Percentiles rank a stretch among this genome's conserved stretches.
These are phyloP conservation scores for Microtus obscurus DNA, from an alignment of 2,797 vertebrate species.

Conservation along the genomic window DNA sequence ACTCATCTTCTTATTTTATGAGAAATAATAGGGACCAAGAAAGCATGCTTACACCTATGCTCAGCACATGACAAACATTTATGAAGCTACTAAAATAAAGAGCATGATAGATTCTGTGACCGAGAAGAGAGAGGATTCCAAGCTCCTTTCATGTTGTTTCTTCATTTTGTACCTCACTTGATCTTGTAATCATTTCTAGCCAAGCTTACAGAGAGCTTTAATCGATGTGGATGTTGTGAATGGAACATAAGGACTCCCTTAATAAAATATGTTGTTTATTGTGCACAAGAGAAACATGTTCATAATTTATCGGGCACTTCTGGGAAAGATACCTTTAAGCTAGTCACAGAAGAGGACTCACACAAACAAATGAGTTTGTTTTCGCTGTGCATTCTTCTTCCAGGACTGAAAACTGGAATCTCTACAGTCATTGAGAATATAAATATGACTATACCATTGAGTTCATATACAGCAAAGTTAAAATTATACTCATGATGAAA, in stretches of 20 bases:
- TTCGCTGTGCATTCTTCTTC: constrained; percentile 41
- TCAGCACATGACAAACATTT: not conserved
- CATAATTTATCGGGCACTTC: constrained; percentile 83
- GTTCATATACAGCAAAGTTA: not conserved
- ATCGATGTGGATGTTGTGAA: constrained; percentile 71
- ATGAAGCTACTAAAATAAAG: not conserved
- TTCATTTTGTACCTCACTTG: constrained; percentile 39
- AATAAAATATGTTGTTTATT: constrained; percentile 85
- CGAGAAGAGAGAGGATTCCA: not conserved
- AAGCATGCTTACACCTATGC: not conserved
- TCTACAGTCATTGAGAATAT: constrained; percentile 60
- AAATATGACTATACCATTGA: constrained; percentile 44
- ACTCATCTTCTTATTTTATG: constrained; percentile 35
- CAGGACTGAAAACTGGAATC: constrained; percentile 23
- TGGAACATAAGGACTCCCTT: constrained; percentile 77
- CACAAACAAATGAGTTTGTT: constrained; percentile 70
- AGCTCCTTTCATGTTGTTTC: not conserved
- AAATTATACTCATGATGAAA: constrained; percentile 37
- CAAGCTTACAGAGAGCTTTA: constrained; percentile 76
- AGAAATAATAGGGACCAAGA: not conserved
- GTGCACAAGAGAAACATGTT: constrained; percentile 81
- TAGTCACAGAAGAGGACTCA: constrained; percentile 75
- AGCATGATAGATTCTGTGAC: not conserved
- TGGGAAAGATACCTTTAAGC: constrained; percentile 79
- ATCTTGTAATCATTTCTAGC: constrained; percentile 68